Evolutionary conservation across 53 echinoderm and acorn worm genomes (phyloP).

Genomic region (Echinometra lucunter): DNA sequence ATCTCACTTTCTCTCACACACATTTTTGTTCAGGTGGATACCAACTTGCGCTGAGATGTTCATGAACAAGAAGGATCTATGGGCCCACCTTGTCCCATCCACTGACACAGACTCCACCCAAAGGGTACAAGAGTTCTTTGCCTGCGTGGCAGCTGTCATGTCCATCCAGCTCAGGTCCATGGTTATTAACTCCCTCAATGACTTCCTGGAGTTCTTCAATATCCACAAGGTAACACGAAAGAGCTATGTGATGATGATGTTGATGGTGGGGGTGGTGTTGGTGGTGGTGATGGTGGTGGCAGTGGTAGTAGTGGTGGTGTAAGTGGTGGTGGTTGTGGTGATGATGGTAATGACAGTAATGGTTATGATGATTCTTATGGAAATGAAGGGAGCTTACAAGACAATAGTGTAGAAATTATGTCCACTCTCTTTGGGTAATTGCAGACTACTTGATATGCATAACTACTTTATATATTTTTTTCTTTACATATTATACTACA

Average conservation of each 20-base stretch:
- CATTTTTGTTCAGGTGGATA: conserved; percentile 81
- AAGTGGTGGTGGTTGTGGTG: conserved; percentile 8
- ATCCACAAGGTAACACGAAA: conserved; percentile 80
- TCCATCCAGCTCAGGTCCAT: conserved; percentile 96
- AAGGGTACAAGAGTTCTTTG: conserved; percentile 96
- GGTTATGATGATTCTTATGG: neutral
- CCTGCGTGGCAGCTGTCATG: conserved; percentile 95
- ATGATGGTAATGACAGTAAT: conserved; percentile 35
- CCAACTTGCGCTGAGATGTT: conserved; percentile 97
- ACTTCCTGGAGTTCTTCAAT: conserved; percentile 93
- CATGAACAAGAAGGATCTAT: conserved; percentile 87
- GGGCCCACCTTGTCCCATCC: conserved; percentile 89
- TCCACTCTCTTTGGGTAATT: too few species aligned
- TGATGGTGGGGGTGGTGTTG: conserved; percentile 3
- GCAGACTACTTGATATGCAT: too few species aligned
- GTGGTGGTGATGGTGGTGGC: neutral
- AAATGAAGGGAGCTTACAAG: neutral
- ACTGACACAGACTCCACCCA: conserved; percentile 86
- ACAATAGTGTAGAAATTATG: neutral
- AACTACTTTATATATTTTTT: neutral
- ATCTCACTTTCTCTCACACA: too few species aligned
- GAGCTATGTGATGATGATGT: neutral
- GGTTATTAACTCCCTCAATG: conserved; percentile 92
- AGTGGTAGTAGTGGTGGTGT: neutral
- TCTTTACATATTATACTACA: too few species aligned